Conservation (phyloP, 2,888 invertebrate species). For the Scaptomyza tumidula region DNA sequence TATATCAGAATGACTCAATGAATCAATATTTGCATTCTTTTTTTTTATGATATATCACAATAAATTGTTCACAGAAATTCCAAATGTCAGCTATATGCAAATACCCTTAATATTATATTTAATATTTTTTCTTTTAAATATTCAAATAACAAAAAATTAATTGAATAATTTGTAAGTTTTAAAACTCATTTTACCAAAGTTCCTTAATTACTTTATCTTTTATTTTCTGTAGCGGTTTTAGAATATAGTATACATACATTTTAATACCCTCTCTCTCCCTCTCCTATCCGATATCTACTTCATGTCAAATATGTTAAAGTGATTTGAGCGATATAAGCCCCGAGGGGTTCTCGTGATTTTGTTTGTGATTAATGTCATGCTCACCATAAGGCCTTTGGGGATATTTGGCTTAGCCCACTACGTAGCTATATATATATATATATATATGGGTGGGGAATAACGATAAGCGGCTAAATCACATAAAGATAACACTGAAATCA, state of each 20-base stretch:
- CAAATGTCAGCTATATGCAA: slow-evolving; percentile 9
- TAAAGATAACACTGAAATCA: slow-evolving; percentile 77
- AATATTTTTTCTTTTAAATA: not conserved
- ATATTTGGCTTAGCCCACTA: slow-evolving; percentile 68
- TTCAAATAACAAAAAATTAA: too few relatives aligned
- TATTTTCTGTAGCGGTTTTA: too few relatives aligned
- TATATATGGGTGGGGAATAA: slow-evolving; percentile 36
- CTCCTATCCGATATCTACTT: not conserved
- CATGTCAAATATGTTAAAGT: not conserved
- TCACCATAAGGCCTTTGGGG: slow-evolving; percentile 28
- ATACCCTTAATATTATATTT: slow-evolving; percentile 9
- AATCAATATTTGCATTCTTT: slow-evolving; percentile 50
- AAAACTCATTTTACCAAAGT: too few relatives aligned
- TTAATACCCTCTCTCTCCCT: not conserved
- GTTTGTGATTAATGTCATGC: slow-evolving; percentile 52
- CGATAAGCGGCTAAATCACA: slow-evolving; percentile 69
- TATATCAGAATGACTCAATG: slow-evolving; percentile 43
- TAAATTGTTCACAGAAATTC: slow-evolving; percentile 39
- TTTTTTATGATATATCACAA: slow-evolving; percentile 34
- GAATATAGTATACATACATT: too few relatives aligned
- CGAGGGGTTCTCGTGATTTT: slow-evolving; percentile 20
- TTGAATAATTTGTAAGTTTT: too few relatives aligned
- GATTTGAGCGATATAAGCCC: slow-evolving; percentile 24
- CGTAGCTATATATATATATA: slow-evolving; percentile 18
- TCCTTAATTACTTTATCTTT: too few relatives aligned